These are phyloP conservation scores for Hystrix cristata DNA, from an alignment of 2,113 vertebrate species.

Conservation along the genomic window DNA sequence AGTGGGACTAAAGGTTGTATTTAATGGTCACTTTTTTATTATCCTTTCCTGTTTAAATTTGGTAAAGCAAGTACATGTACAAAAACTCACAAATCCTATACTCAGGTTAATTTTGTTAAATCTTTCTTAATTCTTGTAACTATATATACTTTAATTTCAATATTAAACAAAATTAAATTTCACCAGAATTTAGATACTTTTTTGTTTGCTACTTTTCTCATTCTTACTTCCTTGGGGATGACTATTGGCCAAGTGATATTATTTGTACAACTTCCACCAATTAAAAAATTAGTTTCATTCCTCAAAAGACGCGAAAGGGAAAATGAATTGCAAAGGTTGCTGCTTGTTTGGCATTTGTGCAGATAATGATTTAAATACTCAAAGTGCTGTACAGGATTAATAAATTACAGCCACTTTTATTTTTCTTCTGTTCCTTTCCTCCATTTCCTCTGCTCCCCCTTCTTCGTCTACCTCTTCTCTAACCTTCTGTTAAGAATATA, in stretches of 20 bases:
- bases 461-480: neutral
- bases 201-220: neutral
- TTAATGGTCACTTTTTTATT: neutral
- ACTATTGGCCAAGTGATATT: neutral
- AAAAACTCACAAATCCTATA: neutral
- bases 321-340: neutral
- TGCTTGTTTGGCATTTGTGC: neutral
- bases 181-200: neutral
- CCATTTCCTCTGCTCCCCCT: neutral
- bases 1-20: neutral
- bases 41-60: neutral
- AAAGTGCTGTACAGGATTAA: neutral
- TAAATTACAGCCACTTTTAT: neutral
- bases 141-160: neutral
- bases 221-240: neutral
- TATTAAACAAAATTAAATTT: neutral
- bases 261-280: neutral
- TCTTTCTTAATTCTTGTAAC: neutral
- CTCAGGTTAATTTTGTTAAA: neutral
- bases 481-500: neutral
- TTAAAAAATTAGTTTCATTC: neutral
- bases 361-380: neutral
- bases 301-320: neutral
- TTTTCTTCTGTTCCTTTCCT: neutral
- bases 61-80: neutral